These are phyloP conservation scores for Caenorhabditis sinica DNA, from an alignment of 2,888 invertebrate genomes.

Conservation along the genomic window DNA sequence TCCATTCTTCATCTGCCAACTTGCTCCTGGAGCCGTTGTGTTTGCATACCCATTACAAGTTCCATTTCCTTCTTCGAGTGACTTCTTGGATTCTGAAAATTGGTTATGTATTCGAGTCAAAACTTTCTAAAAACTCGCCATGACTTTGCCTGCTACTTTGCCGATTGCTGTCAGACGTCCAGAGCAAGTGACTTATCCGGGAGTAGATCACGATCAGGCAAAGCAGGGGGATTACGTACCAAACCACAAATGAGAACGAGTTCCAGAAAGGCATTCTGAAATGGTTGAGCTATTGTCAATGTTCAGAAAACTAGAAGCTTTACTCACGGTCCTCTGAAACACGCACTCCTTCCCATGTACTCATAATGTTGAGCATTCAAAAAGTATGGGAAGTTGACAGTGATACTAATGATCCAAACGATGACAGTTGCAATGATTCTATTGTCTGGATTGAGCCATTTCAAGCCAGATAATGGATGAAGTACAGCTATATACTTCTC, in stretches of 20 bases:
- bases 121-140: slow-evolving; percentile 28
- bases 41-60: slow-evolving; percentile 30
- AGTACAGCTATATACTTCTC: slow-evolving; percentile 88
- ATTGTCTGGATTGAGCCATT: slow-evolving; percentile 77
- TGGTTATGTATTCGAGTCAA: neutral
- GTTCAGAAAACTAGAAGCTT: neutral
- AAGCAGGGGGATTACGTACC: slow-evolving; percentile 90
- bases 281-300: neutral
- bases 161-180: slow-evolving; percentile 85
- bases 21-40: slow-evolving; percentile 38
- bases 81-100: slow-evolving; percentile 67
- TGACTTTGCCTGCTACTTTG: slow-evolving; percentile 66
- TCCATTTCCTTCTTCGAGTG: slow-evolving; percentile 45
- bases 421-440: slow-evolving; percentile 71
- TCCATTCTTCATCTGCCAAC: slow-evolving; percentile 74
- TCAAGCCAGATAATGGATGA: slow-evolving; percentile 72
- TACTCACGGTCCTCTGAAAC: slow-evolving; percentile 58
- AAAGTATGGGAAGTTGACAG: slow-evolving; percentile 74
- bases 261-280: slow-evolving; percentile 71
- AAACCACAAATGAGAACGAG: slow-evolving; percentile 89
- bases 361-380: slow-evolving; percentile 67
- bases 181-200: slow-evolving; percentile 91
- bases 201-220: slow-evolving; percentile 91
- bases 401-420: slow-evolving; percentile 75
- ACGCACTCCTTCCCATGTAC: slow-evolving; percentile 59